phyloP scores from a whole-genome alignment of 2,113 vertebrate genomes.

The western clawed frog (Xenopus tropicalis) region UCB_Xtro_10.0 CM004443.2:30563001-30563500 shows the following conservation, averaged over 20 bases:
- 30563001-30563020: conserved; percentile 3
- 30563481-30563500: too few relatives aligned
- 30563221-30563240: background rate
- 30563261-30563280: too few relatives aligned
- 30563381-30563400: too few relatives aligned
- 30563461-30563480: too few relatives aligned
- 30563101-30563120: conserved; percentile 2
- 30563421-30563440: too few relatives aligned
- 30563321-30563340: too few relatives aligned
- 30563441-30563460: too few relatives aligned
- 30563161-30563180: conserved; percentile 1
- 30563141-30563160: conserved; percentile 10
- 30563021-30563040: conserved; percentile 1
- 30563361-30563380: too few relatives aligned
- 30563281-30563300: too few relatives aligned
- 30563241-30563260: background rate
- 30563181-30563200: conserved; percentile 2
- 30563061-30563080: conserved; percentile 3
- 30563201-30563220: background rate
- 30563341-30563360: too few relatives aligned
- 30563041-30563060: background rate
- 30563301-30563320: too few relatives aligned
- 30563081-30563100: conserved; percentile 7
- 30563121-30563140: conserved; percentile 12
- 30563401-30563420: too few relatives aligned